Conservation (phyloP, 2,797 vertebrate genomes). For the Betta splendens region DNA sequence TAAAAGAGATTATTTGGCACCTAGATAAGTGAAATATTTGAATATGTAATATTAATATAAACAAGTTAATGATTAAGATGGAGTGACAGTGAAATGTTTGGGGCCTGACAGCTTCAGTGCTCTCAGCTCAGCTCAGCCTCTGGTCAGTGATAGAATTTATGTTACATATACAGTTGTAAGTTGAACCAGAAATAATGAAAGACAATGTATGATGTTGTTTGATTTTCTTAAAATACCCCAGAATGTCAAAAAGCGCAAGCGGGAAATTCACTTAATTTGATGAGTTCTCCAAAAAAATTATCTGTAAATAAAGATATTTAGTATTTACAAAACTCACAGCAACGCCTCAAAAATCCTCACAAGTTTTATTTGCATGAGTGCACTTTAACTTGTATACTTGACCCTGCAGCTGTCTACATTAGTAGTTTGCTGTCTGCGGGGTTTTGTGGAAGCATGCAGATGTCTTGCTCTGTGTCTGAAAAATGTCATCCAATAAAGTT, state of each 20-base stretch:
- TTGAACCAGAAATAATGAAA: background rate
- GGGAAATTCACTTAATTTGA: background rate
- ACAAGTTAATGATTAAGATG: slow-evolving; percentile 32
- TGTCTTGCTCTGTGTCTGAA: slow-evolving; percentile 29
- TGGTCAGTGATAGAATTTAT: background rate
- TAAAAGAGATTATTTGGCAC: slow-evolving; percentile 1
- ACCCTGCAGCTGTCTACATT: slow-evolving; percentile 51
- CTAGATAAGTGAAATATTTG: background rate
- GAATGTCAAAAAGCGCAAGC: background rate
- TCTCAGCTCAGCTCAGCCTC: background rate
- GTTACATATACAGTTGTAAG: background rate
- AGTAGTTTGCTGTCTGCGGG: slow-evolving; percentile 19
- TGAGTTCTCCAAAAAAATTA: slow-evolving; percentile 25
- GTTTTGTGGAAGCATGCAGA: background rate
- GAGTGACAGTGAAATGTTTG: background rate
- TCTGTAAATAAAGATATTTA: slow-evolving; percentile 41
- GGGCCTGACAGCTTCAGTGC: background rate
- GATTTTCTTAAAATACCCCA: background rate
- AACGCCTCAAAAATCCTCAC: background rate
- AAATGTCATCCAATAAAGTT: slow-evolving; percentile 46
- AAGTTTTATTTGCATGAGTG: slow-evolving; percentile 10
- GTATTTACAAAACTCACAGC: slow-evolving; percentile 2
- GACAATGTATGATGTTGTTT: background rate
- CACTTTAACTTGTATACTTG: slow-evolving; percentile 37
- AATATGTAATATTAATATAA: slow-evolving; percentile 19